These are phyloP conservation scores for Neoniphon sammara DNA, from an alignment of 2,797 vertebrate species.

Conservation along the genomic window DNA sequence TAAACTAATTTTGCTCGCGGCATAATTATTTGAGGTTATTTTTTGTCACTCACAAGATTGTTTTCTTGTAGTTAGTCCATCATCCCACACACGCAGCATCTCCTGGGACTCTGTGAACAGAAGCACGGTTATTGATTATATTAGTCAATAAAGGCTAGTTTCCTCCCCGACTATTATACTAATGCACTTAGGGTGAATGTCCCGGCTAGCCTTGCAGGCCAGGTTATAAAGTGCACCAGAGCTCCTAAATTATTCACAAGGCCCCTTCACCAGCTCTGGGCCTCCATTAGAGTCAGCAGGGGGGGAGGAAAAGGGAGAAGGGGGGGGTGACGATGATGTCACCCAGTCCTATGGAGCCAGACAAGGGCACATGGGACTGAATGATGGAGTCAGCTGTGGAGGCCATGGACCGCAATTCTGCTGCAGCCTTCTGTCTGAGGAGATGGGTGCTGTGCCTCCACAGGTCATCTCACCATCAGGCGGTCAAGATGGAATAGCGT, in stretches of 20 bases:
- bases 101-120: conserved; percentile 53
- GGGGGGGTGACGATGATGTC: conserved; percentile 77
- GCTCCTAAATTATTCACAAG: conserved; percentile 86
- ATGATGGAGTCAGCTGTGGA: conserved; percentile 67
- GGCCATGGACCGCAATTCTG: conserved; percentile 35
- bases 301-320: neutral
- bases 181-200: conserved; percentile 82
- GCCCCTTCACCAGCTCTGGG: conserved; percentile 66
- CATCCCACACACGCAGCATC: conserved; percentile 34
- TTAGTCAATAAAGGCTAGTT: conserved; percentile 81
- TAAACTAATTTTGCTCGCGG: conserved; percentile 30
- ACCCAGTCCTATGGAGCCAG: conserved; percentile 78
- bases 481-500: conserved; percentile 28
- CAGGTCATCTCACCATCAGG: conserved; percentile 36
- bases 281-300: conserved; percentile 79
- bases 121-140: conserved; percentile 80
- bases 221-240: conserved; percentile 82
- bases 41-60: conserved; percentile 21
- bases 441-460: conserved; percentile 30
- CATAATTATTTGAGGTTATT: conserved; percentile 31
- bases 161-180: conserved; percentile 79
- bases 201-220: conserved; percentile 72
- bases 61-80: conserved; percentile 46
- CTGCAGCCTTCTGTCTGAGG: conserved; percentile 37
- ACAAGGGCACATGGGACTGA: conserved; percentile 71